phyloP scores from a whole-genome alignment of 2,888 invertebrate genomes.

The Himalopsyche japonica region DNA sequence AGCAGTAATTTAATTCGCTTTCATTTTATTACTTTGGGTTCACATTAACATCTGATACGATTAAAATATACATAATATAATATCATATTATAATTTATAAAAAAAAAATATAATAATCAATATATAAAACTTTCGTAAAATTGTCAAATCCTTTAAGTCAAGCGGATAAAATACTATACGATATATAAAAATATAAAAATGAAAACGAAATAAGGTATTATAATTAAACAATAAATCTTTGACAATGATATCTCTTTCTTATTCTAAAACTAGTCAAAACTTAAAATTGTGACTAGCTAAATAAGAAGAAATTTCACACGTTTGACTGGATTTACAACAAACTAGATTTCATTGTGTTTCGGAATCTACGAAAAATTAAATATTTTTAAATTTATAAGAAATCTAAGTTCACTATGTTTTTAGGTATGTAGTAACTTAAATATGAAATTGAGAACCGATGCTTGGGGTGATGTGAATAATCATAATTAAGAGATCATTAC shows the following conservation, averaged over 20 bases:
- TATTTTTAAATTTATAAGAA: not conserved
- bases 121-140: conserved; percentile 21
- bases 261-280: conserved; percentile 8
- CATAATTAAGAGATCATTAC: conserved; percentile 4
- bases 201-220: not conserved
- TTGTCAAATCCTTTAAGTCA: not conserved
- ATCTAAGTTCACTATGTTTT: not conserved
- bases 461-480: not conserved
- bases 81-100: conserved; percentile 8
- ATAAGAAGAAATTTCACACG: not conserved
- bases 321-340: not conserved
- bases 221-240: conserved; percentile 11
- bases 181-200: conserved; percentile 2
- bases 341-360: not conserved
- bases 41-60: not conserved
- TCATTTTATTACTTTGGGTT: conserved; percentile 21
- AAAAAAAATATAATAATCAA: not conserved
- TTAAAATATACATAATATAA: conserved; percentile 7
- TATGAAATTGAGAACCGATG: not conserved
- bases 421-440: not conserved
- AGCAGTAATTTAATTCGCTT: conserved; percentile 15
- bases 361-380: not conserved
- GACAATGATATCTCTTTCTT: not conserved
- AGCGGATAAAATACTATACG: not conserved
- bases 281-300: conserved; percentile 18